A percentile compares a stretch with the other conserved stretches of the same genome.
phyloP scores from a whole-genome alignment of 2,888 invertebrate genomes.

The Lumbricus terrestris region DNA sequence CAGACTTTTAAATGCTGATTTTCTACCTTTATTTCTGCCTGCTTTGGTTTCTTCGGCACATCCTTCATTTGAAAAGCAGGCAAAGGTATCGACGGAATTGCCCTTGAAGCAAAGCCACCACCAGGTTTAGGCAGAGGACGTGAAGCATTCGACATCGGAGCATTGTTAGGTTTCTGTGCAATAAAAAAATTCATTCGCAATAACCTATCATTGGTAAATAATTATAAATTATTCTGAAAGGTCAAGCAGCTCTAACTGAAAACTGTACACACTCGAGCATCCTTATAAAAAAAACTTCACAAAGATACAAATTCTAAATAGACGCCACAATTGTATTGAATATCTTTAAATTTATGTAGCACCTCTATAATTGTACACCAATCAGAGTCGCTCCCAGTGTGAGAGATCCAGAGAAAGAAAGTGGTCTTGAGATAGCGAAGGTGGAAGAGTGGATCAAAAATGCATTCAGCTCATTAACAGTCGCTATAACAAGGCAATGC shows the following conservation, averaged over 20 bases:
- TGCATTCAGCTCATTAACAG: not conserved
- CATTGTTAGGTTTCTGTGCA: not conserved
- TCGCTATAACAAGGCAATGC: no score
- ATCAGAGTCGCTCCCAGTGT: no score
- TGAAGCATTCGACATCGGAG: not conserved
- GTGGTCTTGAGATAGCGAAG: no score
- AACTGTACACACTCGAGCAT: not conserved
- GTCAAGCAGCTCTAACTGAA: not conserved
- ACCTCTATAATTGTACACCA: no score
- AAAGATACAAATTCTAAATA: not conserved
- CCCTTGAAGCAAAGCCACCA: not conserved
- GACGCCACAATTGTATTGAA: no score
- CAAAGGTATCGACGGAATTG: not conserved
- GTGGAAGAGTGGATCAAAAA: not conserved
- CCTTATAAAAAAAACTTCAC: not conserved
- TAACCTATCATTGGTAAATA: not conserved
- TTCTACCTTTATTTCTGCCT: not conserved
- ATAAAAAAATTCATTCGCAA: not conserved
- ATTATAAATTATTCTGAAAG: not conserved
- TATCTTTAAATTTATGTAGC: no score
- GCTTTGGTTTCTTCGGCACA: not conserved
- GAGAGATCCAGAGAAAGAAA: no score
- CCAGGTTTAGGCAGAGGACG: not conserved
- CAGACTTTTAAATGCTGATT: no score
- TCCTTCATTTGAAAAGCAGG: not conserved